These are phyloP conservation scores for Chauna torquata DNA, from an alignment of 2,113 vertebrate genomes.

Conservation along the genomic window DNA sequence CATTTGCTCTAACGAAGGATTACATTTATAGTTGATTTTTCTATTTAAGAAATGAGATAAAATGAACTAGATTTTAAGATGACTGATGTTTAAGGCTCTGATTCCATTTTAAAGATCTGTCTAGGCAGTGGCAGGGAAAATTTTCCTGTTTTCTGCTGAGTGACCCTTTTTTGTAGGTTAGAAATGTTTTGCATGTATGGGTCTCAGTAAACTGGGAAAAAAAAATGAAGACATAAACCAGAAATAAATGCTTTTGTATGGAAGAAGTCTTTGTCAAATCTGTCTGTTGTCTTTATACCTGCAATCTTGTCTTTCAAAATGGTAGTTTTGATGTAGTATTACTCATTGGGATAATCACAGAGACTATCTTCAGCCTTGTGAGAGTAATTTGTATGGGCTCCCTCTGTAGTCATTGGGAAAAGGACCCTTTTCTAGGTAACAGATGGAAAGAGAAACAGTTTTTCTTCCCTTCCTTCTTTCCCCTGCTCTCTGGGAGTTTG, in stretches of 20 bases:
- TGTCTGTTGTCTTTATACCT: neutral
- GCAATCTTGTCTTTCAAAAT: neutral
- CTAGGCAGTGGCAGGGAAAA: neutral
- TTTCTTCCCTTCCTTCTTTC: neutral
- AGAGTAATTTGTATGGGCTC: neutral
- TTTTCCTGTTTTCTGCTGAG: neutral
- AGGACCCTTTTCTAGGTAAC: neutral
- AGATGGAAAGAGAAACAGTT: neutral
- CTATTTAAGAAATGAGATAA: neutral
- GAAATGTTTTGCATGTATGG: neutral
- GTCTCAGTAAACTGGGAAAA: neutral
- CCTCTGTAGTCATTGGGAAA: neutral
- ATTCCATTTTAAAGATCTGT: neutral
- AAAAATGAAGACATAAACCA: neutral
- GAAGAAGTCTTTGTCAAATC: neutral
- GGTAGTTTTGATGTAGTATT: neutral
- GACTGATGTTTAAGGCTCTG: neutral
- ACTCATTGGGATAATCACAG: neutral
- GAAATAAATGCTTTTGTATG: neutral
- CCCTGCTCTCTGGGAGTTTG: neutral
- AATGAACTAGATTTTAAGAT: neutral
- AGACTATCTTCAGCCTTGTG: neutral
- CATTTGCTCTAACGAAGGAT: neutral
- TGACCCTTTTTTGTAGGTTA: neutral
- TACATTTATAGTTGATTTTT: conserved; percentile 6